Evolutionary conservation across 2,113 vertebrate genomes (phyloP), one percentile per base, ranked within the genome.

Genomic region (Petaurus breviceps): DNA sequence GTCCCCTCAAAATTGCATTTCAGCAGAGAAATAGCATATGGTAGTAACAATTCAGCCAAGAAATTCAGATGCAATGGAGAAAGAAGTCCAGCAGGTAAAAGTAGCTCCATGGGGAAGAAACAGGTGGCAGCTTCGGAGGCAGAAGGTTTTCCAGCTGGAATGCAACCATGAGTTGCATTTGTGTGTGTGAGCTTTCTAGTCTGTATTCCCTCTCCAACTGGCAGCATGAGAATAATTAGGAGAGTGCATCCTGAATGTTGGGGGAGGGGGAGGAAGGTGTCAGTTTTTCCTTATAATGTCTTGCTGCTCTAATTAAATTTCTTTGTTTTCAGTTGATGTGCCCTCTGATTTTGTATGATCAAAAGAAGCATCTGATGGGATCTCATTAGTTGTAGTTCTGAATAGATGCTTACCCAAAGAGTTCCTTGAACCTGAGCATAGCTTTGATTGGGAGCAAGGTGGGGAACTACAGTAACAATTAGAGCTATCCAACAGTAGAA

Each of bases 41-140:
- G 68, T 43, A 84, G 68, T 43, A 84, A 84, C 19, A 84, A n/a
- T 19, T 84, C 68, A 84, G 68, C 68, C 68, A 84, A 84, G n/a
- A 84, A 43, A 84, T 84, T 84, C 68, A 84, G 68, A 84, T 43
- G 68, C 68, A 84, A 23, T 84, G n/a, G n/a, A 43, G 68, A 84
- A 84, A 84, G n/a, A 84, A 84, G 68, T 84, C 68, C 68, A 84
- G 68, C 68, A 84, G 68, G 68, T 84, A 84, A 84, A 84, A 84
- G 68, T 43, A 84, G n/a, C 68, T 84, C n/a, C 68, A 84, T 84
- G 68, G 68, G 68, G 68, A 84, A 84, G 68, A 84, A 84, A 43
- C 68, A 84, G 68, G 68, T 84, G 68, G 68, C 68, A 84, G 68
- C 68, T 84, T 84, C n/a, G 23, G n/a, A 84, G 68, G 68, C 68